These are phyloP conservation scores for Escarpia spicata DNA, from an alignment of 2,888 invertebrate genomes.

Conservation along the genomic window DNA sequence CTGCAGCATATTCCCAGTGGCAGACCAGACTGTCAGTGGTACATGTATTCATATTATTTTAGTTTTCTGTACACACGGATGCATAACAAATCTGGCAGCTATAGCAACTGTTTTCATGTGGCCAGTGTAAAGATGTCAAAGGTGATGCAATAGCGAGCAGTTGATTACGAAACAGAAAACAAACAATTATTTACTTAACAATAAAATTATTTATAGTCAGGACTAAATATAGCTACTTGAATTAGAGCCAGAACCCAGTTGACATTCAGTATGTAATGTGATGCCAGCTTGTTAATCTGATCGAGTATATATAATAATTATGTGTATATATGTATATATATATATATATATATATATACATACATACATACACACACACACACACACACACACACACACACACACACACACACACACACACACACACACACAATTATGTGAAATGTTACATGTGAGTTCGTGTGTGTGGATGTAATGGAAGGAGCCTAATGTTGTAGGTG, in stretches of 20 bases:
- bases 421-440: neutral
- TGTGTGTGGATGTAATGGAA: too few species aligned
- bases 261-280: too few species aligned
- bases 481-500: neutral
- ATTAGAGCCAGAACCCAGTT: neutral
- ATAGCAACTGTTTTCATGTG: neutral
- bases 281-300: neutral
- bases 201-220: neutral
- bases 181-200: neutral
- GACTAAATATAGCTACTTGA: neutral
- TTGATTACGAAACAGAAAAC: neutral
- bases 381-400: too few species aligned
- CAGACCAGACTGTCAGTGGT: too few species aligned
- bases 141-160: neutral
- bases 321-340: too few species aligned
- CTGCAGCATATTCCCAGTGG: too few species aligned
- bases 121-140: neutral
- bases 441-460: neutral
- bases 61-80: too few species aligned
- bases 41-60: too few species aligned
- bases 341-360: too few species aligned
- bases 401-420: too few species aligned
- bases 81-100: too few species aligned
- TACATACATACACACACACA: too few species aligned
- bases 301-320: neutral